Base-by-base conservation (phyloP, 2,888 invertebrate genomes). In the Apamea epomidion region DNA sequence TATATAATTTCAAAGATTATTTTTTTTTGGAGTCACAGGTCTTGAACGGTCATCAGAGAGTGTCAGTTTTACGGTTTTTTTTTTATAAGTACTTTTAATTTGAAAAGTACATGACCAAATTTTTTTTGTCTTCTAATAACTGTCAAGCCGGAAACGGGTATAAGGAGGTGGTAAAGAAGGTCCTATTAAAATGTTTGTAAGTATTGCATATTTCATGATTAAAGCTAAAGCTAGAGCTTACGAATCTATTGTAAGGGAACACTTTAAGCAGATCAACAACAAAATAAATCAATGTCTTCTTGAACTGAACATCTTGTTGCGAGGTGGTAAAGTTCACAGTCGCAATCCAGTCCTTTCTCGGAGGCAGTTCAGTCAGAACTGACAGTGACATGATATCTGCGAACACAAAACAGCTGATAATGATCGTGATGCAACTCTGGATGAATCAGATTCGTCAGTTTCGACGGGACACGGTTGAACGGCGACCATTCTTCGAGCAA, bases 331-430 rank as follows among this genome's bases (percentile, higher is more conserved):
- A 93, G 69, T 86, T 92, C 0, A 96, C 95, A 0, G 89, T 87
- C 2, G 84, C 77, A 0, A 92, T 92, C 97, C 96, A 97, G 77
- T 93, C 94, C 0, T 80, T 65, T 25, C 92, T 89, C 0, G 87
- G 86, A 0, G 96, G 96, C 12, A 96, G 25, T 83, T 97, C 97
- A 0, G 96, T 95, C 7, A 91, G 58, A 0, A 97, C 96, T 0
- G 96, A 91, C 45, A 97, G 83, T 0, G 95, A 89, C 89, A 97
- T 84, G 8, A 97, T 84, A 89, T 86, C 85, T 86, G 81, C 21
- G 29, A 69, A 77, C 25, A 84, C n/a, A 62, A 48, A 54, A 51
- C 18, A 42, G 48, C 42, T n/a, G 51, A n/a, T n/a, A 29, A 60
- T 64, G 25, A 64, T 32, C 7, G 14, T 81, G 74, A 69, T 60